Base-by-base conservation (phyloP, 2,888 invertebrate species). In the Acanthosepion pharaonis region DNA sequence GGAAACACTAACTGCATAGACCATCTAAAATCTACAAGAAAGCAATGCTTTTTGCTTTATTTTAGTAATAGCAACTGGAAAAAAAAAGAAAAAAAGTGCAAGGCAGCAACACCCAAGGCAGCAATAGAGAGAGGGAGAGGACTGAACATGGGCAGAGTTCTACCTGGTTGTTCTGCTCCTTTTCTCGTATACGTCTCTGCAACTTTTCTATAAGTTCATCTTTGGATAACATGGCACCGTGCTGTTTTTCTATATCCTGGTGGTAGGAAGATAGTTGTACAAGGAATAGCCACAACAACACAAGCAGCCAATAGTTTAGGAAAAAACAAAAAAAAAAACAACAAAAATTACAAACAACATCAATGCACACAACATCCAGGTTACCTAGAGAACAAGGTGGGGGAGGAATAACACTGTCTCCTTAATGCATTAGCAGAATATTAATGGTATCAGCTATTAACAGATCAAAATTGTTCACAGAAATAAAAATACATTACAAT, bases 101-200 rank as follows among this genome's bases (percentile, higher is more conserved):
- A 53, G 48, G 93, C 78, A 33, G 33, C 93, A 93, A 93, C 6
- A 93, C 93, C 93, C 93, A 93, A 51, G 93, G 51, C 49, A 93
- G 93, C 11, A 51, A 93, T 53, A 51, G 5, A 53, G 5, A 53
- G 51, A 6, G 28, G 33, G n/a, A 93, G 28, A 93, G n/a, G 93
- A 51, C n/a, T 28, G 93, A 93, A 25, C 93, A 93, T 25, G 93
- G 51, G 18, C 51, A 15, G 49, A 20, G 53, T 11, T 28, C 42
- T 95, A 96, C 96, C 96, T 96, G 95, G 15, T 96, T 94, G 94
- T 96, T 95, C 49, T 92, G 91, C 51, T 95, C 95, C 94, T 95
- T 95, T 92, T 95, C 94, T 33, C 95, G 94, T 15, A 95, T 94
- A 28, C 95, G 95, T 28, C 94, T 95, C 94, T 95, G 94, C 94